Percentiles rank a stretch among this genome's conserved stretches.
Conservation (phyloP, 1,140 invertebrate species). For the Acromyrmex heyeri region DNA sequence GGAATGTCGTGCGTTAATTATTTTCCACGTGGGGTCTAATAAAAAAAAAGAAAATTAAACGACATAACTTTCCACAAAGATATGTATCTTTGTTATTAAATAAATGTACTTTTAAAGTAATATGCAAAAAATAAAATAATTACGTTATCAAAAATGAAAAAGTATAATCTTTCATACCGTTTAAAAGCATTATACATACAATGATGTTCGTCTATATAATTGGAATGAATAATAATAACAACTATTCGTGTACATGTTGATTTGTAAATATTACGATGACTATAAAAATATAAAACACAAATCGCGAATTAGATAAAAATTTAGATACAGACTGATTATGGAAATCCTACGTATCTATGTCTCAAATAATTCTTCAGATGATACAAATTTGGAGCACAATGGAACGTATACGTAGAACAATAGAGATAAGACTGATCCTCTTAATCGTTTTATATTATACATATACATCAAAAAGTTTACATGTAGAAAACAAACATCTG, state of each 20-base stretch:
- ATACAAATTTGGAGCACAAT: neutral
- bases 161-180: neutral
- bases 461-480: conserved; percentile 69
- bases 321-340: neutral
- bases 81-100: neutral
- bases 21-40: neutral
- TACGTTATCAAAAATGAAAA: neutral
- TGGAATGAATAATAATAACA: neutral
- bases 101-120: neutral
- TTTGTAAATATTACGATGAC: neutral
- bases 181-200: neutral
- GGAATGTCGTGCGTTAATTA: conserved; percentile 39
- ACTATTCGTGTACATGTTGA: neutral
- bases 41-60: neutral
- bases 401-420: neutral
- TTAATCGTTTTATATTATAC: conserved; percentile 36
- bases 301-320: neutral
- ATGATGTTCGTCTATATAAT: neutral
- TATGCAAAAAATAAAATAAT: neutral
- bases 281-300: neutral
- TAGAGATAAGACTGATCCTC: neutral
- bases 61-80: neutral
- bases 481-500: conserved; percentile 82
- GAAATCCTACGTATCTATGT: neutral
- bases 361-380: neutral